phyloP scores from a whole-genome alignment of 2,113 vertebrate species.

The Pseudopipra pipra region DNA sequence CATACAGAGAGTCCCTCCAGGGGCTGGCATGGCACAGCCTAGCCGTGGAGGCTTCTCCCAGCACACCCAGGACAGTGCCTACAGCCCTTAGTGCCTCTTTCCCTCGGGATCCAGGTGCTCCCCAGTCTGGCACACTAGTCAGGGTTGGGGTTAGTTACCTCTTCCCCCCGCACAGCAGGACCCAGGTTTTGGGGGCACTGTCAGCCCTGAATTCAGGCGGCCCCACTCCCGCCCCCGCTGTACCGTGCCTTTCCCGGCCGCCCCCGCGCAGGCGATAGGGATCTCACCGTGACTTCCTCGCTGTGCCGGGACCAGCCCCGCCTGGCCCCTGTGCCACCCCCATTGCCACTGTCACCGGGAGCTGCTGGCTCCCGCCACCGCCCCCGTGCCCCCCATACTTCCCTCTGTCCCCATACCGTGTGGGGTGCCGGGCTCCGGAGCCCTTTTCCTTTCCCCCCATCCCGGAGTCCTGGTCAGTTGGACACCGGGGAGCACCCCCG shows the following conservation, averaged over 20 bases:
- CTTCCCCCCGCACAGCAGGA: not conserved
- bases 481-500: not conserved
- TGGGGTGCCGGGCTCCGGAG: no score
- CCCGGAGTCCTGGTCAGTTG: rapidly evolving
- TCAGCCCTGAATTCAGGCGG: not conserved
- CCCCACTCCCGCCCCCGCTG: not conserved
- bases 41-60: not conserved
- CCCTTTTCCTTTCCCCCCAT: not conserved
- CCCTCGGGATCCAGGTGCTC: no score
- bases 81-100: not conserved
- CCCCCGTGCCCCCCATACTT: not conserved
- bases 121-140: not conserved
- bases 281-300: not conserved
- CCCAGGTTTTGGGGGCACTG: not conserved
- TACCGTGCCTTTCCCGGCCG: not conserved
- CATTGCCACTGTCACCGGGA: not conserved
- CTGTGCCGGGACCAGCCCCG: not conserved
- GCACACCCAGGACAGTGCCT: rapidly evolving
- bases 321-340: not conserved
- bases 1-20: not conserved
- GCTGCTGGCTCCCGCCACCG: not conserved
- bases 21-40: not conserved
- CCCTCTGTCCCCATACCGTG: not conserved
- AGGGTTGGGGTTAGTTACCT: rapidly evolving
- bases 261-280: not conserved